Percentiles rank a stretch among this genome's conserved stretches.
Conservation (phyloP, 2,113 vertebrate genomes). For the Entelurus aequoreus region DNA sequence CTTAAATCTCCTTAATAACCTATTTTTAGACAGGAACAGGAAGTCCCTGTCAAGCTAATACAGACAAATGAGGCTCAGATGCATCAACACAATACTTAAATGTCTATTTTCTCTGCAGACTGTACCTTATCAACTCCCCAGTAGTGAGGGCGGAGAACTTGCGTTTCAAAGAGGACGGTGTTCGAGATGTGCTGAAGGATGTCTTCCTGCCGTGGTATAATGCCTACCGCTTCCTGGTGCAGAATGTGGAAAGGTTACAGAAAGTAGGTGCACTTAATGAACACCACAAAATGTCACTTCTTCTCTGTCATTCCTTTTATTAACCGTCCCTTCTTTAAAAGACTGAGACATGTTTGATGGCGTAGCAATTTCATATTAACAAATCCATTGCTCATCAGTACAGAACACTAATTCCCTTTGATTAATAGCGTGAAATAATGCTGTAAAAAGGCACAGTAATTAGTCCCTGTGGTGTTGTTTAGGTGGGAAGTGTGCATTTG, state of each 20-base stretch:
- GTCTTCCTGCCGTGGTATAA: constrained; percentile 99
- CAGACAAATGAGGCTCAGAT: background rate
- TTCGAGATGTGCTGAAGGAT: constrained; percentile 91
- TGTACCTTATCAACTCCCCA: constrained; percentile 97
- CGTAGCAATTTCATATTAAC: too few species aligned
- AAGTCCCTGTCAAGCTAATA: background rate
- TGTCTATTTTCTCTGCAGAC: constrained; percentile 57
- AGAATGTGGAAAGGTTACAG: constrained; percentile 85
- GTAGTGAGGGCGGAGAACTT: constrained; percentile 95
- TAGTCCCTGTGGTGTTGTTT: background rate
- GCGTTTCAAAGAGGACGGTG: constrained; percentile 95
- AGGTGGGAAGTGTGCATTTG: background rate
- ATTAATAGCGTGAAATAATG: constrained; percentile 6
- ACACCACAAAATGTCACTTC: background rate
- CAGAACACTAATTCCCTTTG: background rate
- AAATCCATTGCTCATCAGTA: background rate
- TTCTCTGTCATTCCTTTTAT: too few species aligned
- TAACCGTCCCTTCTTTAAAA: constrained; percentile 2
- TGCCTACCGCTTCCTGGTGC: constrained; percentile 92
- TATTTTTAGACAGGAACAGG: background rate
- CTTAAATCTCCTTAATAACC: too few species aligned
- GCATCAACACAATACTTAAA: background rate
- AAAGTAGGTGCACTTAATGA: constrained; percentile 71
- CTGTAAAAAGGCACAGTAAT: background rate
- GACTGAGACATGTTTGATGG: background rate